Evolutionary conservation across 1,140 invertebrate genomes (phyloP).

Genomic region (Drosophila santomea): DNA sequence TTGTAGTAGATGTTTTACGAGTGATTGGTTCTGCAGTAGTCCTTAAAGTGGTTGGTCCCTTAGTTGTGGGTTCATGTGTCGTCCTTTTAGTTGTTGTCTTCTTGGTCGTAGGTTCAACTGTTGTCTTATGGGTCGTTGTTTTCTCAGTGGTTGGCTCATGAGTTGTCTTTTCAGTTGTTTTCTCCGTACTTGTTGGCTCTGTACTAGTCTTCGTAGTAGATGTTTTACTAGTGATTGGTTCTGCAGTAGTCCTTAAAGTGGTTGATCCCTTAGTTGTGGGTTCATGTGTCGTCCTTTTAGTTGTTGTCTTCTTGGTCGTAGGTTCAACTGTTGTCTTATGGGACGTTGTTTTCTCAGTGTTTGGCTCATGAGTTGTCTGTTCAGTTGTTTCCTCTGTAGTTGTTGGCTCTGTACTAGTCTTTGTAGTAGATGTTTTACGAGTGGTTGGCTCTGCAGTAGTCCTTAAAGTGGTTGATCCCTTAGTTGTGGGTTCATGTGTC

Average conservation of each 20-base stretch:
- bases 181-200: background rate
- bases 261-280: background rate
- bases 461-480: no score
- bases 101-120: background rate
- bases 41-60: background rate
- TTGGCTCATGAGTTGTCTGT: background rate
- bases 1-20: background rate
- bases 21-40: background rate
- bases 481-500: no score
- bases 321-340: background rate
- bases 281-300: background rate
- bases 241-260: background rate
- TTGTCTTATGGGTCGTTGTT: background rate
- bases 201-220: background rate
- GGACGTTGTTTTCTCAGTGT: background rate
- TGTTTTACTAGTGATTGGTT: background rate
- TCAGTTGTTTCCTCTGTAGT: background rate
- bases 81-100: background rate
- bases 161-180: background rate
- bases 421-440: background rate
- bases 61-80: background rate
- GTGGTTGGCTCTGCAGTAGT: no score
- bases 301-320: background rate
- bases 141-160: background rate
- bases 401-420: background rate